phyloP scores from a whole-genome alignment of 2,113 vertebrate genomes.

The Fulica atra region DNA sequence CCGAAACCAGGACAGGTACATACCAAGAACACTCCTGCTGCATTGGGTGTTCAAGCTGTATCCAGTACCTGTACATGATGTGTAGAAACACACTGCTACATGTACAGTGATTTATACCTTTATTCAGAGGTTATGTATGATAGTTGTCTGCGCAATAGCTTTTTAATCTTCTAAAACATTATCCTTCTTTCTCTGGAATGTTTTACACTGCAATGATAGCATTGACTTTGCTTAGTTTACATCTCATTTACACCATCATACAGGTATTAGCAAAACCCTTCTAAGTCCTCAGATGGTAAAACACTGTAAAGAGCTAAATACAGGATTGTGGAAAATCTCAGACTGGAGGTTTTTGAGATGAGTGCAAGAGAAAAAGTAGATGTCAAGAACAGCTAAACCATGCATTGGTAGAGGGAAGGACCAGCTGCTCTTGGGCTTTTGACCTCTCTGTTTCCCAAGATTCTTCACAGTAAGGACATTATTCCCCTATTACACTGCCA shows the following conservation, averaged over 20 bases:
- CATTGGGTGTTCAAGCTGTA: too few relatives aligned
- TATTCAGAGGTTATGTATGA: neutral
- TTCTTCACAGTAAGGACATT: neutral
- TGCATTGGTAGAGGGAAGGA: neutral
- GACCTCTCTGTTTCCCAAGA: neutral
- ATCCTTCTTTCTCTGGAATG: neutral
- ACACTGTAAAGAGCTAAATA: neutral
- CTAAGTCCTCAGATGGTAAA: neutral
- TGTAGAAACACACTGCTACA: neutral
- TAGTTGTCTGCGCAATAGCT: neutral
- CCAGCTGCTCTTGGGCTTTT: neutral
- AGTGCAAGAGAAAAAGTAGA: neutral
- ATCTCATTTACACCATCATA: neutral
- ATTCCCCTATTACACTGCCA: neutral
- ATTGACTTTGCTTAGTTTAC: neutral
- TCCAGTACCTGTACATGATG: too few relatives aligned
- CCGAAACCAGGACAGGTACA: too few relatives aligned
- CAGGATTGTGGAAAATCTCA: neutral
- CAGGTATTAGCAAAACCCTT: neutral
- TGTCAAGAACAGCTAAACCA: neutral
- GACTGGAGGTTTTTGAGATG: neutral
- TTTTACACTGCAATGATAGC: neutral
- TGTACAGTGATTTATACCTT: neutral
- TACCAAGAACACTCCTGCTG: neutral
- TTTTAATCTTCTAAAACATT: neutral